Evolutionary conservation across 2,113 vertebrate species (phyloP), one percentile per base, ranked within the genome.

Genomic region (Zosterops japonicus): DNA sequence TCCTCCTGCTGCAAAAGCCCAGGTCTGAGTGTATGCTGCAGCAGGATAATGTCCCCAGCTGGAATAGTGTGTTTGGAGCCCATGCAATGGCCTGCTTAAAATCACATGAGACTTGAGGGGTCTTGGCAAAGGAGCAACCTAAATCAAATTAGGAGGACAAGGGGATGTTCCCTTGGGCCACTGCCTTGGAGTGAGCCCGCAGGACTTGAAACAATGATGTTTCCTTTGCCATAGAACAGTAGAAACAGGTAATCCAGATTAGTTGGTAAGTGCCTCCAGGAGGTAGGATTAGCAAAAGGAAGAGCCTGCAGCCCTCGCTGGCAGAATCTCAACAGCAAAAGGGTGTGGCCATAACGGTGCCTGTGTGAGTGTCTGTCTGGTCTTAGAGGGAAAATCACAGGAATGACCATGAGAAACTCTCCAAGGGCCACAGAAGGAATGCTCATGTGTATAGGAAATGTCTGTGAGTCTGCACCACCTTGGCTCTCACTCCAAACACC

Each of bases 171-270:
- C 71, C 64, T 22, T 6, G 35, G 83, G 86, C 69, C 53, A 33
- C 57, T 65, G 81, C 82, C 89, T 76, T 3, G 2, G 50, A 75
- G 91, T 61, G 50, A 95, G 63, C 79, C 90, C 76, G 36, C 65
- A 89, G 93, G 79, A 87, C 61, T 71, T 57, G 50, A 95, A 91
- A 89, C 86, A 90, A 57, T 36, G 60, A 23, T 50, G 47, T 69
- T 63, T 78, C 47, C 90, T 88, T 85, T 92, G 79, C 90, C 79
- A 47, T 22, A 15, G 59, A 96, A 46, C 33, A 42, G 63, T 6
- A 78, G 83, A 83, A 92, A 83, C 8, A 78, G 92, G 76, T 84
- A 89, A 94, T 80, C 69, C 85, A 93, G 87, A 96, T 95, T 90
- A 95, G 75, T 47, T 88, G 63, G 61, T 71, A 49, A 83, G 18